phyloP scores from a whole-genome alignment of 2,888 invertebrate species.

The Thalpophila matura region DNA sequence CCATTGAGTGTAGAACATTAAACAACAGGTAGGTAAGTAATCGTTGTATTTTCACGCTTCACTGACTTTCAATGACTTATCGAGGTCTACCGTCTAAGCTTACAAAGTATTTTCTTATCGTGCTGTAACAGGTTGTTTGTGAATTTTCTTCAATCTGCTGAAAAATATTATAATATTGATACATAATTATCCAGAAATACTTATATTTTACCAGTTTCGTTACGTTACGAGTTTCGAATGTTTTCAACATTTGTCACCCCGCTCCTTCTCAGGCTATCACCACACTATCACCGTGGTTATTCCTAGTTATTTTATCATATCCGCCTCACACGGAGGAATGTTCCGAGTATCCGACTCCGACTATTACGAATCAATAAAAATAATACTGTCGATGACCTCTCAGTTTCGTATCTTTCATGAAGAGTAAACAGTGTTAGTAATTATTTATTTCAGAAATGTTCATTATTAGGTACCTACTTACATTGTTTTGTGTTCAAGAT shows the following conservation, averaged over 20 bases:
- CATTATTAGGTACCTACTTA: too few species aligned
- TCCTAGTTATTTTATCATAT: conserved; percentile 16
- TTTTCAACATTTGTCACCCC: conserved; percentile 36
- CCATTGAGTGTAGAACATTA: conserved; percentile 28
- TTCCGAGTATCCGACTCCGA: neutral
- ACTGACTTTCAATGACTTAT: conserved; percentile 6
- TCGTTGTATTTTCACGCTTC: conserved; percentile 14
- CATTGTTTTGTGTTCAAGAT: neutral
- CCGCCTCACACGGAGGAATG: conserved; percentile 26
- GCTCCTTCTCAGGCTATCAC: conserved; percentile 15
- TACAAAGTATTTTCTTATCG: neutral
- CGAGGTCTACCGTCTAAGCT: neutral
- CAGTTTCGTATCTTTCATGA: neutral
- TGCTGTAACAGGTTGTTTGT: neutral
- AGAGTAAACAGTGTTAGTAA: neutral
- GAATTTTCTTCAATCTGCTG: neutral
- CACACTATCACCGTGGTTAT: too few species aligned
- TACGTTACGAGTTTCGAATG: neutral
- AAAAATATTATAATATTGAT: too few species aligned
- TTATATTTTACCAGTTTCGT: too few species aligned
- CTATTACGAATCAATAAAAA: neutral
- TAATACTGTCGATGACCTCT: neutral
- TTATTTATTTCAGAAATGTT: too few species aligned
- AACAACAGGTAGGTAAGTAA: conserved; percentile 4
- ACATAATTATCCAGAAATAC: neutral